These are phyloP conservation scores for Sinocyclocheilus maitianheensis DNA, from an alignment of 2,113 vertebrate genomes.

Conservation along the genomic window DNA sequence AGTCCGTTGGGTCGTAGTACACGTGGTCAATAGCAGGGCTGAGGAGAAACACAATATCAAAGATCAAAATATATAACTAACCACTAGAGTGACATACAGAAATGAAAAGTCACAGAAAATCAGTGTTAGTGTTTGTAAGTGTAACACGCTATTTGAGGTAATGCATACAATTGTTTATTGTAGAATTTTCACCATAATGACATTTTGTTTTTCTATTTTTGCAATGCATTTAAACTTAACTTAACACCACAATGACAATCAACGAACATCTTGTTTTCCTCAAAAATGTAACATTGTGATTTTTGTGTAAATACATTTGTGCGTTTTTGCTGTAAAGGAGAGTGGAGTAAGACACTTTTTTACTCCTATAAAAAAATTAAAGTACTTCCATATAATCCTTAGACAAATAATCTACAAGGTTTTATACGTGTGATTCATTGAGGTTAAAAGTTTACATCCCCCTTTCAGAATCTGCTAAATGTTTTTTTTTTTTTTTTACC, in stretches of 20 bases:
- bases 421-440: background rate
- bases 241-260: background rate
- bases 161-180: no score
- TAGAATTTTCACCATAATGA: no score
- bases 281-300: background rate
- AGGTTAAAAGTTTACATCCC: no score
- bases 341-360: background rate
- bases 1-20: conserved; percentile 81
- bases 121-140: background rate
- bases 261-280: background rate
- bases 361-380: background rate
- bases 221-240: background rate
- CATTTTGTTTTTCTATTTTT: background rate
- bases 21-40: conserved; percentile 78
- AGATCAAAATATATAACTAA: background rate
- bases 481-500: no score
- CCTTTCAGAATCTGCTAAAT: no score
- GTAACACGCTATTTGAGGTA: background rate
- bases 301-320: background rate
- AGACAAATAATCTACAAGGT: background rate
- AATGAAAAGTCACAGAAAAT: background rate
- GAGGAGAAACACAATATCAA: conserved; percentile 6
- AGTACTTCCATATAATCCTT: no score
- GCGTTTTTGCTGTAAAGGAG: background rate
- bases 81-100: background rate